Evolutionary conservation across 2,797 vertebrate species (phyloP).

Genomic region (Cossypha heuglini): DNA sequence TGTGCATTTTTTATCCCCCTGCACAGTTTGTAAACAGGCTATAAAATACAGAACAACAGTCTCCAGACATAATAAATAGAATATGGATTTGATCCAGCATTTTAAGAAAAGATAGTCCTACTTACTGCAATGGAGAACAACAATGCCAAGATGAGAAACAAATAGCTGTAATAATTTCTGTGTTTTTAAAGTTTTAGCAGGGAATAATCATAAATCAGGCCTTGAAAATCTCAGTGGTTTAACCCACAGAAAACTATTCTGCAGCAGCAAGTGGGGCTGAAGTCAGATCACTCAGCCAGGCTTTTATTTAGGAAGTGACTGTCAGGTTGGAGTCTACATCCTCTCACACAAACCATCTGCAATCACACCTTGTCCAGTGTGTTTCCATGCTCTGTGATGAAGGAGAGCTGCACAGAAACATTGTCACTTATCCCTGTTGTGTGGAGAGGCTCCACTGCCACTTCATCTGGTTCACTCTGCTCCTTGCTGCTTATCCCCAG

Average conservation of each 20-base stretch:
- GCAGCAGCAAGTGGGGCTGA: background rate
- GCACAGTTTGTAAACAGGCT: constrained; percentile 10
- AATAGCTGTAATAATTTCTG: constrained; percentile 44
- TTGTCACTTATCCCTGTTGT: background rate
- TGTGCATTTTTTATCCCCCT: background rate
- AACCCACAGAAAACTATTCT: background rate
- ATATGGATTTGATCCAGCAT: constrained; percentile 7
- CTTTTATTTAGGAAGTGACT: background rate
- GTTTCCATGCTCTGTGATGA: background rate
- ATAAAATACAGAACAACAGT: constrained; percentile 30
- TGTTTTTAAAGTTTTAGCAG: constrained; percentile 38
- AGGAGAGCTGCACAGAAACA: background rate
- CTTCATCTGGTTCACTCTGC: background rate
- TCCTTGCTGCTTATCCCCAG: background rate
- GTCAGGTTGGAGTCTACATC: background rate
- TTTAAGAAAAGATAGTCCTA: constrained; percentile 46
- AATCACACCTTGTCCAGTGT: background rate
- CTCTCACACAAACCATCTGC: background rate
- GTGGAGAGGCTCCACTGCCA: background rate
- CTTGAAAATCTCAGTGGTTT: background rate
- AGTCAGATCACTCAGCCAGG: background rate
- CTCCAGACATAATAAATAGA: constrained; percentile 45
- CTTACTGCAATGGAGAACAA: constrained; percentile 49
- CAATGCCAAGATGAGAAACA: constrained; percentile 15
- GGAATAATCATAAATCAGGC: constrained; percentile 35